Conservation (phyloP, 2,113 vertebrate genomes). For the Rhinolophus ferrumequinum region DNA sequence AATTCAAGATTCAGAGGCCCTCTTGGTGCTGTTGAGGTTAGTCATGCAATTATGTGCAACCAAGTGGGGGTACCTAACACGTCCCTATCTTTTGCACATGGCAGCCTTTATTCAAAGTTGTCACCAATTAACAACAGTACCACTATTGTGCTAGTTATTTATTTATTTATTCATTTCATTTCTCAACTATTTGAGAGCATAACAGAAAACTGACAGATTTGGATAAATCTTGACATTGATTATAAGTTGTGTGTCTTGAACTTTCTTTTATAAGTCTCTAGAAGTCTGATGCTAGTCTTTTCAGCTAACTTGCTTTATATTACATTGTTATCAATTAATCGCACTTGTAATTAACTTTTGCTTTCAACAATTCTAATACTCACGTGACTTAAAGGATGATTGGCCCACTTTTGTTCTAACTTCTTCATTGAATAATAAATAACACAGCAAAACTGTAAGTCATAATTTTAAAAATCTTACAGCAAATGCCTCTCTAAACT, state of each 20-base stretch:
- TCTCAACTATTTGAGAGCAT: conserved; percentile 34
- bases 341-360: conserved; percentile 38
- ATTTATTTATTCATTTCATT: conserved; percentile 45
- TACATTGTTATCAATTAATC: conserved; percentile 67
- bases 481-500: not conserved
- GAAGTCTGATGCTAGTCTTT: conserved; percentile 46
- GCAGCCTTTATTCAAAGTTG: not conserved
- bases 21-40: not conserved
- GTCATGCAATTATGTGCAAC: not conserved
- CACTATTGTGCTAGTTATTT: not conserved
- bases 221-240: conserved; percentile 74
- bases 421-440: conserved; percentile 32
- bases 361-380: conserved; percentile 54
- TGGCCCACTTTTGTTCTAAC: conserved; percentile 18
- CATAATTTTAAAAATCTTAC: conserved; percentile 46
- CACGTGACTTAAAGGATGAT: conserved; percentile 47
- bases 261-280: conserved; percentile 52
- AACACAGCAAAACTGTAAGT: not conserved
- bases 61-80: not conserved
- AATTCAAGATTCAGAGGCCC: not conserved
- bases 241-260: conserved; percentile 52
- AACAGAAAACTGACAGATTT: conserved; percentile 58
- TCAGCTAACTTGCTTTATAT: conserved; percentile 57
- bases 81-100: not conserved
- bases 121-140: not conserved